Percentiles rank a stretch among this genome's conserved stretches.
Conservation (phyloP, 2,113 vertebrate genomes). For the Aepyceros melampus region DNA sequence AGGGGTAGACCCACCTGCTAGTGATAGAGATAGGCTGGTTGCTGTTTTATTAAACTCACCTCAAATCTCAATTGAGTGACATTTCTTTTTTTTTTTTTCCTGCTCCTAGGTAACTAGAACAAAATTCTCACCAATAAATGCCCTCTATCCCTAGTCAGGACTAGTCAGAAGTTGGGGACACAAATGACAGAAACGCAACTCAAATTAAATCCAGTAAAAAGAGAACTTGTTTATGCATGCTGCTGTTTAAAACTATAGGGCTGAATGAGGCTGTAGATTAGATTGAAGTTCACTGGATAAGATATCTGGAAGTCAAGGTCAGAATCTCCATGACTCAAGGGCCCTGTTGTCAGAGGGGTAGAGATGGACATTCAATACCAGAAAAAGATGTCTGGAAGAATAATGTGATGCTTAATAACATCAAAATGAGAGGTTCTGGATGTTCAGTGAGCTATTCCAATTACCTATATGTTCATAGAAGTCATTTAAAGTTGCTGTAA, state of each 20-base stretch:
- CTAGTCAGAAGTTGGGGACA: background rate
- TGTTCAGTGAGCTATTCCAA: background rate
- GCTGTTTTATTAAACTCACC: background rate
- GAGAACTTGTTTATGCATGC: background rate
- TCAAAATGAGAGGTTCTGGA: background rate
- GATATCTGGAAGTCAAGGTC: background rate
- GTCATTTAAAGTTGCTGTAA: background rate
- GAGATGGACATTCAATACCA: background rate
- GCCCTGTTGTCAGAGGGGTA: background rate
- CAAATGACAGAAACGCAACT: background rate
- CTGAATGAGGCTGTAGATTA: background rate
- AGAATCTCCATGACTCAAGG: background rate
- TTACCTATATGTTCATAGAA: background rate
- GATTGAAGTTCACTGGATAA: background rate
- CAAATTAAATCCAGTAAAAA: background rate
- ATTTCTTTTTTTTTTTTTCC: background rate
- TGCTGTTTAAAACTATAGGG: background rate
- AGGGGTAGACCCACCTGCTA: background rate
- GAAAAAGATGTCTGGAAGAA: background rate
- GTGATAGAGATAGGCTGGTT: background rate
- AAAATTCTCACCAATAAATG: constrained; percentile 22
- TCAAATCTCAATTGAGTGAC: background rate
- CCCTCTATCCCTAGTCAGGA: background rate
- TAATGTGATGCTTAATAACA: background rate
- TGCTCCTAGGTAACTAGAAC: background rate